Evolutionary conservation across 2,797 vertebrate genomes (phyloP).

Genomic region (Natrix natrix): DNA sequence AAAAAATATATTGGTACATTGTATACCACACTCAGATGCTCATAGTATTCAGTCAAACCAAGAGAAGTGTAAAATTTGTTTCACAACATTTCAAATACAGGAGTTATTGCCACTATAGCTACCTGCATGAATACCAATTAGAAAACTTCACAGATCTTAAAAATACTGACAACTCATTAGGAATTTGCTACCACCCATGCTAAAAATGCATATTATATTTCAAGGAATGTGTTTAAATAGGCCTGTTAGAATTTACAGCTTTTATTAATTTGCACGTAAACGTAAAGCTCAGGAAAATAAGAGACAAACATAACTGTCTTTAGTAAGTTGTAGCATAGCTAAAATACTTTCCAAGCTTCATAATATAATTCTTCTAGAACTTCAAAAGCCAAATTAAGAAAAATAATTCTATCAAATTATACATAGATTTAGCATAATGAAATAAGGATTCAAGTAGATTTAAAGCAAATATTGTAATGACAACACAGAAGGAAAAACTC

Average conservation of each 20-base stretch:
- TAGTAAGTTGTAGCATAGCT: not conserved
- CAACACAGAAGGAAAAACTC: not conserved
- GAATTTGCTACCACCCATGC: slow-evolving; percentile 40
- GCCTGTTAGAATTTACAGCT: slow-evolving; percentile 42
- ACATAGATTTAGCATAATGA: not conserved
- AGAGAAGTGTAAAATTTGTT: slow-evolving; percentile 50
- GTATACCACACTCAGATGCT: not conserved
- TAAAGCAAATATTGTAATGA: not conserved
- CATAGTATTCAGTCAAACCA: slow-evolving; percentile 38
- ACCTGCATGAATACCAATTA: slow-evolving; percentile 60
- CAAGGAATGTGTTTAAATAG: slow-evolving; percentile 45
- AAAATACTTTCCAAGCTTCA: not conserved
- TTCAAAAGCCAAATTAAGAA: slow-evolving; percentile 20
- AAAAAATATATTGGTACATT: not conserved
- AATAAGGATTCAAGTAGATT: not conserved
- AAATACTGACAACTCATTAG: slow-evolving; percentile 54
- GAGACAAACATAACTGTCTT: slow-evolving; percentile 21
- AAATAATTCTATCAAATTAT: slow-evolving; percentile 9
- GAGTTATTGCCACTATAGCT: slow-evolving; percentile 53
- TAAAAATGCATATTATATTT: slow-evolving; percentile 50
- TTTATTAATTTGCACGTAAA: slow-evolving; percentile 42
- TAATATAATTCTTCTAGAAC: slow-evolving; percentile 15
- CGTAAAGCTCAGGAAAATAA: slow-evolving; percentile 42
- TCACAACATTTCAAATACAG: slow-evolving; percentile 60
- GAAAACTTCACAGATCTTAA: slow-evolving; percentile 58